Evolutionary conservation across 2,888 invertebrate species (phyloP), one percentile per base, ranked within the genome.

Genomic region (Brachypalpus laphriformis): DNA sequence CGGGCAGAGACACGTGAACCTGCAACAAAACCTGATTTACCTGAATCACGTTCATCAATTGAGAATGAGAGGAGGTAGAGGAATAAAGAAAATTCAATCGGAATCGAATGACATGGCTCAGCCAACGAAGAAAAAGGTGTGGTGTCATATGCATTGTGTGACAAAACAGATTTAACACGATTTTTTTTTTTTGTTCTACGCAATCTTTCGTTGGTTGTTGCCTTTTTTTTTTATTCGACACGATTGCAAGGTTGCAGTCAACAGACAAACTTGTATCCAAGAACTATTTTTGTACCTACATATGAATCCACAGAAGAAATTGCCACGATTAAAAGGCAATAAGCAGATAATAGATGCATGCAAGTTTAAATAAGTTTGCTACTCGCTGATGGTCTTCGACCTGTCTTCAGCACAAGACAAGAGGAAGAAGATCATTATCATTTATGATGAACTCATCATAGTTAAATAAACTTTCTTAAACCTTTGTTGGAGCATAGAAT

Each of bases 11-110:
- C 85, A 85, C 81, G 85, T 81, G 85, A 85, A 85, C 85, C 85
- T 85, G 85, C 85, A 85, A 40, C 75, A 85, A 81, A 85, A 85
- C 85, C 81, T 85, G 85, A 85, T 85, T 81, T 85, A 85, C 85
- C 85, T 85, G 85, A 76, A 85, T 81, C 81, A 81, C 75, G 85
- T 85, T 81, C 81, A 85, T 81, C 81, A 76, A 85, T 85, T 66
- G 85, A 57, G 85, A 85, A 80, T 71, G 31, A 76, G 85, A 37
- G 49, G 71, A 81, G 54, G 42, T 9, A 66, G 31, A 54, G 54
- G 71, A 85, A 85, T 76, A 66, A 85, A 76, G 85, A 81, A 85
- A 85, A 85, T 81, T 76, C 81, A 85, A 85, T 85, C 75, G 85
- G 59, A 85, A 81, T 85, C 85, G 85, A 85, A 81, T 85, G 85